Conservation (phyloP, 2,888 invertebrate species). For the Tanytarsus gracilentus region DNA sequence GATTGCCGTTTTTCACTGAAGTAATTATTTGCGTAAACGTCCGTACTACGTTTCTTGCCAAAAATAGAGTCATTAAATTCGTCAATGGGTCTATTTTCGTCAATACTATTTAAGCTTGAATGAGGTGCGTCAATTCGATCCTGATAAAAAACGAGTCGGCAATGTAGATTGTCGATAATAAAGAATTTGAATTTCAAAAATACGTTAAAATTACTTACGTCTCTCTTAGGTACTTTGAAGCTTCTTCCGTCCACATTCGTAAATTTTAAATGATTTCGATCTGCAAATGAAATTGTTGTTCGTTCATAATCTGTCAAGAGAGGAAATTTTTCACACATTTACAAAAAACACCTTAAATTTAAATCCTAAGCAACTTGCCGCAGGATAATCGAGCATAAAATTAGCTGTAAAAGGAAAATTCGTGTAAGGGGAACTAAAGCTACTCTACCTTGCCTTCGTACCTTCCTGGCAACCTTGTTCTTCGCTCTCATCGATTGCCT, state of each 20-base stretch:
- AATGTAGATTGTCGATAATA: background rate
- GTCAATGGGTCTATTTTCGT: slow-evolving; percentile 18
- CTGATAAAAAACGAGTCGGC: background rate
- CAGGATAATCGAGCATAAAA: background rate
- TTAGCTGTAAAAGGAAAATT: background rate
- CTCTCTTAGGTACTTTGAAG: no score
- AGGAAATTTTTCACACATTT: no score
- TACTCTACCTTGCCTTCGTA: slow-evolving; percentile 44
- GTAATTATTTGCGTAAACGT: slow-evolving; percentile 9
- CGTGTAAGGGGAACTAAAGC: slow-evolving; percentile 25
- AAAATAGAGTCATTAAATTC: background rate
- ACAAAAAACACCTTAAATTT: background rate
- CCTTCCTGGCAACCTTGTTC: slow-evolving; percentile 43
- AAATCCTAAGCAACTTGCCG: background rate
- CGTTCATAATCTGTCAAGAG: no score
- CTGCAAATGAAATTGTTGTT: background rate
- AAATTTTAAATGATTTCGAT: no score
- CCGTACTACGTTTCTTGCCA: background rate
- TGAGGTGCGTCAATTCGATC: background rate
- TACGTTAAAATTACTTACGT: no score
- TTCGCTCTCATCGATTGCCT: slow-evolving; percentile 38
- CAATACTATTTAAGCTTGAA: slow-evolving; percentile 16
- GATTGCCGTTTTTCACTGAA: slow-evolving; percentile 21
- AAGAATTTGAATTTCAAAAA: no score
- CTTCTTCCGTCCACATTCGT: no score